Base-by-base conservation (phyloP, 2,797 vertebrate genomes). In the Malacoraja senta region DNA sequence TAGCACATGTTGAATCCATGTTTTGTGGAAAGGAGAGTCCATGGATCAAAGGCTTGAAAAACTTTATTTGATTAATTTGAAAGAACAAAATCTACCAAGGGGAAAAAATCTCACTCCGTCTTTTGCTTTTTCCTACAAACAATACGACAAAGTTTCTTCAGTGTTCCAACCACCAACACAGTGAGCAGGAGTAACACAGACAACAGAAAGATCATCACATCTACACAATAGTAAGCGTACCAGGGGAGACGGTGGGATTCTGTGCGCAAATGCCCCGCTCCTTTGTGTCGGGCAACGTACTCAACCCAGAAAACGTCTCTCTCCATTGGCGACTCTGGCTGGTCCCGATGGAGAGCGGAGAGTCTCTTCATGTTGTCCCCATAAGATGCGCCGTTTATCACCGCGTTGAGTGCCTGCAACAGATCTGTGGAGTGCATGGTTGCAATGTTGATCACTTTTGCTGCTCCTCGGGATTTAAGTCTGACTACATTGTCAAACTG, bases 141-240 rank as follows among this genome's bases (percentile, higher is more conserved):
- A 68, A 17, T 68, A 12, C 17, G 65, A 53, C 44, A 68, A 68
- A 68, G 10, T 12, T 17, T 68, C 17, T 12, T 68, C 65, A 17
- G 65, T 17, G 10, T 17, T 68, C 17, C 65, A 17, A 97, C 94
- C 97, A 97, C 94, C 97, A 96, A 97, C 96, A 98, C 17, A 12
- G 10, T 68, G 65, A 68, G 65, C 65, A 68, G 65, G 65, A 68
- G 65, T 12, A 12, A 68, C 65, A 68, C 10, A 68, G 65, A 12
- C 10, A 68, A 12, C 65, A 68, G 65, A 17, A 68, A 68, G 65
- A 68, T 17, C 10, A 17, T 17, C 65, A 68, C 65, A 17, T 68
- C 65, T 68, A 68, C 17, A 21, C 63, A 88, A 38, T 88, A 24
- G 84, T 88, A 88, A 88, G 8, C 17, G 7, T 88, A 88, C 84